A percentile compares a stretch with the other conserved stretches of the same genome.
Conservation (phyloP, 1,140 invertebrate species). For the Eueides isabella region DNA sequence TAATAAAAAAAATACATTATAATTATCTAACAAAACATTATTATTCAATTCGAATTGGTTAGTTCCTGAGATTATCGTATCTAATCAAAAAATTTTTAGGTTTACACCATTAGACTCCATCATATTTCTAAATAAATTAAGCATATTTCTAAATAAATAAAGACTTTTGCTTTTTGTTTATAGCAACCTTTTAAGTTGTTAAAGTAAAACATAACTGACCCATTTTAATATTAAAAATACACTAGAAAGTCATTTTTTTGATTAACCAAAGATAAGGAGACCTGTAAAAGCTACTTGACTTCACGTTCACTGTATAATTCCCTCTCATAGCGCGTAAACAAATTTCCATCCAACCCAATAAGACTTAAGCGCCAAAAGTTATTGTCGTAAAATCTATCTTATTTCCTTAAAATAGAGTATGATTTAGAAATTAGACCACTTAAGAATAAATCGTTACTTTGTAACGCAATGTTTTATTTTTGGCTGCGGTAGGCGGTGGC, state of each 20-base stretch:
- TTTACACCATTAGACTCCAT: too few relatives aligned
- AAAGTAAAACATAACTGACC: neutral
- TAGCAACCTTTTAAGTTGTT: too few relatives aligned
- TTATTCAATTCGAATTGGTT: too few relatives aligned
- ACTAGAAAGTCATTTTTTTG: slow-evolving; percentile 10
- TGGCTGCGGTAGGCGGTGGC: slow-evolving; percentile 79
- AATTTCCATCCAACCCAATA: slow-evolving; percentile 8
- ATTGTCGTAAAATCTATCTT: neutral
- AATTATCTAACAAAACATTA: too few relatives aligned
- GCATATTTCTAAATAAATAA: too few relatives aligned
- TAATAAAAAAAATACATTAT: too few relatives aligned
- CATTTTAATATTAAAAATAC: neutral
- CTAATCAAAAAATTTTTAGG: too few relatives aligned
- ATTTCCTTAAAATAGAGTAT: neutral
- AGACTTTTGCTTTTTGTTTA: too few relatives aligned
- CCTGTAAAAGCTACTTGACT: slow-evolving; percentile 26
- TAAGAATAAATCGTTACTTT: neutral
- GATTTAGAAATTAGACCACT: neutral
- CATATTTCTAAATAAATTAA: too few relatives aligned
- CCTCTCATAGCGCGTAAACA: slow-evolving; percentile 65
- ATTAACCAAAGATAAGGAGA: slow-evolving; percentile 16
- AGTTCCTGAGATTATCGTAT: too few relatives aligned
- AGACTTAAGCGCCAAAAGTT: neutral
- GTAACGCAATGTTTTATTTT: slow-evolving; percentile 63
- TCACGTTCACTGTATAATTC: slow-evolving; percentile 54